Percentiles rank a stretch among this genome's conserved stretches.
Conservation (phyloP, 2,797 vertebrate species). For the Orestias chungarensis region DNA sequence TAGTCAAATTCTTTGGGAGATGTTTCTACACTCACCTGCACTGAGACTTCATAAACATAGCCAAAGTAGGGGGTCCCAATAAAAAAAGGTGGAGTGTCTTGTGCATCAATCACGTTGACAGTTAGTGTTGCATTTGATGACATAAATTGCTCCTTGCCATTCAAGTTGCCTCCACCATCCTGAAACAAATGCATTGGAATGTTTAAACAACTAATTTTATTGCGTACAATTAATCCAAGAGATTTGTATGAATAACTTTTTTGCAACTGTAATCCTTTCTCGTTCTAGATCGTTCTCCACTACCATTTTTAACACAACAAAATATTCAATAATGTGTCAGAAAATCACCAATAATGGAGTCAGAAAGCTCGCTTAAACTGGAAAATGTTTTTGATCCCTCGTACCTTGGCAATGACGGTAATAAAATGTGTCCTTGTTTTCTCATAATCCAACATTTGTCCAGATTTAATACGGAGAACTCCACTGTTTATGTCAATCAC, state of each 20-base stretch:
- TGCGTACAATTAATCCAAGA: neutral
- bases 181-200: constrained; percentile 55
- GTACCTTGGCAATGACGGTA: constrained; percentile 89
- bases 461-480: constrained; percentile 86
- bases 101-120: constrained; percentile 90
- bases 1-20: neutral
- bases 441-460: constrained; percentile 89
- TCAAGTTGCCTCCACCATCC: constrained; percentile 93
- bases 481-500: constrained; percentile 90
- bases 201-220: neutral
- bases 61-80: constrained; percentile 93
- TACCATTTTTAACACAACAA: neutral
- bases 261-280: neutral
- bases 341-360: neutral
- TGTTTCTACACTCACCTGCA: constrained; percentile 80
- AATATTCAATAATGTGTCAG: neutral
- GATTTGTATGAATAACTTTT: neutral
- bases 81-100: constrained; percentile 91
- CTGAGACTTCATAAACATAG: constrained; percentile 91
- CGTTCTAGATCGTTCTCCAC: neutral
- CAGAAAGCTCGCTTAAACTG: too few relatives aligned
- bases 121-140: constrained; percentile 90
- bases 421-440: constrained; percentile 89
- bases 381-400: neutral
- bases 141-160: constrained; percentile 86